phyloP scores from a whole-genome alignment of 2,888 invertebrate species.

The Schrankia costaestrigalis region DNA sequence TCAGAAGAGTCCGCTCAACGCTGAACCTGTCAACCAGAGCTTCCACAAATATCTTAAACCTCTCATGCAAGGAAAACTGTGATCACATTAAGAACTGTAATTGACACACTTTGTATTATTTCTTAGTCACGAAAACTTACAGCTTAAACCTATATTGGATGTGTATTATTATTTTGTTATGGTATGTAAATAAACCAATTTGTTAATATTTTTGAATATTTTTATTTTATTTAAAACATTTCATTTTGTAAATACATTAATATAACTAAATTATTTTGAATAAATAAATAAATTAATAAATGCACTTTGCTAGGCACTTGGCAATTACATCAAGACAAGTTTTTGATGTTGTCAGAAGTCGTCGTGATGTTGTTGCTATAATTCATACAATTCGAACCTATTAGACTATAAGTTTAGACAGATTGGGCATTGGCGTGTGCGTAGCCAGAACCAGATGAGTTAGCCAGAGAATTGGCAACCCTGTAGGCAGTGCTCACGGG shows the following conservation, averaged over 20 bases:
- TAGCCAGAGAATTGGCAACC: constrained; percentile 53
- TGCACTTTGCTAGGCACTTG: constrained; percentile 36
- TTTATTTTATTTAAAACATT: background rate
- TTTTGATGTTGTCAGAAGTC: constrained; percentile 48
- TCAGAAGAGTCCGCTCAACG: constrained; percentile 89
- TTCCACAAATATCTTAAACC: constrained; percentile 89
- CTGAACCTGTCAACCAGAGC: constrained; percentile 87
- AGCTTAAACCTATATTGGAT: too few relatives aligned
- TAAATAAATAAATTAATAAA: constrained; percentile 40
- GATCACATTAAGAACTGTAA: constrained; percentile 32
- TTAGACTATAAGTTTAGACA: constrained; percentile 31
- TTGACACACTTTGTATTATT: background rate
- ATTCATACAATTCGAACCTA: constrained; percentile 8
- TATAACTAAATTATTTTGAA: constrained; percentile 10
- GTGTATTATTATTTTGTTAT: too few relatives aligned
- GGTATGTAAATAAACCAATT: constrained; percentile 18
- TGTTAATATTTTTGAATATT: too few relatives aligned
- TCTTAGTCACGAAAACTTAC: too few relatives aligned
- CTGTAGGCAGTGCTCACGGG: constrained; percentile 50
- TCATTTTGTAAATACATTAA: constrained; percentile 9
- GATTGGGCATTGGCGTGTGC: constrained; percentile 58
- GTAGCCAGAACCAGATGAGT: constrained; percentile 47
- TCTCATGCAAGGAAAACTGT: constrained; percentile 87
- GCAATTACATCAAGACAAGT: constrained; percentile 76
- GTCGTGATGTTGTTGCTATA: constrained; percentile 68